These are phyloP conservation scores for Brachyrhaphis roseni DNA, from an alignment of 2,797 vertebrate genomes.

Conservation along the genomic window DNA sequence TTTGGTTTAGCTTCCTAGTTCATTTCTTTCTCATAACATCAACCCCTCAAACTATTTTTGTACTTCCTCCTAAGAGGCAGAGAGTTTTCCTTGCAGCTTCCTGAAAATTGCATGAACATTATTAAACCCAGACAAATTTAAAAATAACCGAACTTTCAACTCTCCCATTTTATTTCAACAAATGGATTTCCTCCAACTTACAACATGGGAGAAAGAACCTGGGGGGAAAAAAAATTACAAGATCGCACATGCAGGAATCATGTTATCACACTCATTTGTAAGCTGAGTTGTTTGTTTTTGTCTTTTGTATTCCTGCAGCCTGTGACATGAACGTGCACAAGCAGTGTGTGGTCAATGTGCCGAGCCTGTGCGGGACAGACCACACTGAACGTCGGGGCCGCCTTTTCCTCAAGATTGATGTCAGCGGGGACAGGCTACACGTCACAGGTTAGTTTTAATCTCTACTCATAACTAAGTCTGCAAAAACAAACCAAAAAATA, in stretches of 20 bases:
- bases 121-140: conserved; percentile 9
- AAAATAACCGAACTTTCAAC: not conserved
- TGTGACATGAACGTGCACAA: conserved; percentile 99
- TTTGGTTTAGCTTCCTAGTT: conserved; percentile 3
- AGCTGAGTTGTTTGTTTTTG: conserved; percentile 25
- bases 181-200: not conserved
- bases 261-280: not conserved
- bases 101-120: not conserved
- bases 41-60: not conserved
- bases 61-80: conserved; percentile 7
- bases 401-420: conserved; percentile 94
- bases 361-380: conserved; percentile 96
- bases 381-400: conserved; percentile 96
- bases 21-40: not conserved
- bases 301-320: conserved; percentile 76
- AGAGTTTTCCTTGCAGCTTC: not conserved
- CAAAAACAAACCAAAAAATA: not conserved
- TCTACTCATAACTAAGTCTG: not conserved
- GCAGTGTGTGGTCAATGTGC: conserved; percentile 96
- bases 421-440: conserved; percentile 88
- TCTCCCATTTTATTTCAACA: not conserved
- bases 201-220: not conserved
- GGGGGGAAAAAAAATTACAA: not conserved
- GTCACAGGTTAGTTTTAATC: conserved; percentile 86
- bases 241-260: not conserved